Evolutionary conservation across 2,888 invertebrate genomes (phyloP).

Genomic region (Megalurothrips usitatus): DNA sequence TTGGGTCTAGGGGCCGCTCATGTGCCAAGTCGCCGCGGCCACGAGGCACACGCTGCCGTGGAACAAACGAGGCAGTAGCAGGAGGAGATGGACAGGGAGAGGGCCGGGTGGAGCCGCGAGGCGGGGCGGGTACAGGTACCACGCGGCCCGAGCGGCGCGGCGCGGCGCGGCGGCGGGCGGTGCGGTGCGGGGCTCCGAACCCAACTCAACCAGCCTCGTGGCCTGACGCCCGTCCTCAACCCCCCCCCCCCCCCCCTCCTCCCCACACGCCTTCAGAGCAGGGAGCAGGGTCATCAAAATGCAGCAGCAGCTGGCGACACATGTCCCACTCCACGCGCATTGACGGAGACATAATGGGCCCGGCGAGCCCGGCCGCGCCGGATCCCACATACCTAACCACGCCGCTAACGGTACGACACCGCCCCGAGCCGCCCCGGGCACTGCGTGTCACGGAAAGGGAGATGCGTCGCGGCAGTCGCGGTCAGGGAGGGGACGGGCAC

Average conservation of each 20-base stretch:
- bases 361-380: too few species aligned
- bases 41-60: background rate
- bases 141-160: background rate
- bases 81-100: too few species aligned
- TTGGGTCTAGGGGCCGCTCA: conserved; percentile 15
- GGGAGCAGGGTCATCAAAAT: background rate
- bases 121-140: background rate
- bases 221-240: too few species aligned
- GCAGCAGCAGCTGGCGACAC: conserved; percentile 9
- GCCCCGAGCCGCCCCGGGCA: too few species aligned
- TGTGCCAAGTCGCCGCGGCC: background rate
- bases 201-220: background rate
- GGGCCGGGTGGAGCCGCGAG: background rate
- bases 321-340: too few species aligned
- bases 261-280: background rate
- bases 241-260: background rate
- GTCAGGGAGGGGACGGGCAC: background rate
- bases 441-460: too few species aligned
- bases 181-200: background rate
- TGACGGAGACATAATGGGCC: too few species aligned
- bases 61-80: background rate
- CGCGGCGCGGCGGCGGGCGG: background rate
- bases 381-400: background rate
- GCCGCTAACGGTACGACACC: background rate
- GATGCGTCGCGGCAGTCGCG: background rate